These are phyloP conservation scores for Melierax canorus DNA, from an alignment of 2,113 vertebrate genomes.

Conservation along the genomic window DNA sequence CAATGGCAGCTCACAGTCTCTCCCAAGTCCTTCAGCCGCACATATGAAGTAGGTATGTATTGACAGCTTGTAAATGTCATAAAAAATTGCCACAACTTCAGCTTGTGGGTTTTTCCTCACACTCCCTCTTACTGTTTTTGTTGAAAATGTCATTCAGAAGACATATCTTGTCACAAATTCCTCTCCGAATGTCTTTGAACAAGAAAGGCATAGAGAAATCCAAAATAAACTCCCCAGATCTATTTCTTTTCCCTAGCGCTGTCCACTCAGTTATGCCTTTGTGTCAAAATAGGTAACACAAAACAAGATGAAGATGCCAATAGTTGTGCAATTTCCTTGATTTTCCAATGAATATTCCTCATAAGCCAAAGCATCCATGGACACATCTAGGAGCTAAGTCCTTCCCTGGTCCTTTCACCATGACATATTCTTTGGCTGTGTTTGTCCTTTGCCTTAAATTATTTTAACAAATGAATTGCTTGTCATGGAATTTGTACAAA, in stretches of 20 bases:
- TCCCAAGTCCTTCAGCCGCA: background rate
- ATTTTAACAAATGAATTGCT: background rate
- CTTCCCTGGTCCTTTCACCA: background rate
- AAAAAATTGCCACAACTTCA: background rate
- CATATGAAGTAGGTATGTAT: background rate
- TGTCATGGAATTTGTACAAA: background rate
- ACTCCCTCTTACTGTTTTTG: background rate
- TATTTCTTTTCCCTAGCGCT: background rate
- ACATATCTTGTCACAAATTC: background rate
- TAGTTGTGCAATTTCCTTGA: background rate
- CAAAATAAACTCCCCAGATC: background rate
- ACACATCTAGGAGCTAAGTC: background rate
- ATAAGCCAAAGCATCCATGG: background rate
- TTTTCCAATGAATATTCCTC: background rate
- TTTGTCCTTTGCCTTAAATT: background rate
- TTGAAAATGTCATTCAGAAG: background rate
- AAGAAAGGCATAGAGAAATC: background rate
- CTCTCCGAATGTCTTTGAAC: background rate
- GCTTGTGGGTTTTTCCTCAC: background rate
- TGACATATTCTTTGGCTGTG: background rate
- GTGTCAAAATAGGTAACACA: background rate
- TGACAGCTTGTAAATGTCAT: background rate
- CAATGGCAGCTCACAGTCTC: background rate
- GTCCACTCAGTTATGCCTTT: background rate
- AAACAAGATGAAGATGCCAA: background rate